phyloP scores from a whole-genome alignment of 2,797 vertebrate genomes.

The Mus caroli region DNA sequence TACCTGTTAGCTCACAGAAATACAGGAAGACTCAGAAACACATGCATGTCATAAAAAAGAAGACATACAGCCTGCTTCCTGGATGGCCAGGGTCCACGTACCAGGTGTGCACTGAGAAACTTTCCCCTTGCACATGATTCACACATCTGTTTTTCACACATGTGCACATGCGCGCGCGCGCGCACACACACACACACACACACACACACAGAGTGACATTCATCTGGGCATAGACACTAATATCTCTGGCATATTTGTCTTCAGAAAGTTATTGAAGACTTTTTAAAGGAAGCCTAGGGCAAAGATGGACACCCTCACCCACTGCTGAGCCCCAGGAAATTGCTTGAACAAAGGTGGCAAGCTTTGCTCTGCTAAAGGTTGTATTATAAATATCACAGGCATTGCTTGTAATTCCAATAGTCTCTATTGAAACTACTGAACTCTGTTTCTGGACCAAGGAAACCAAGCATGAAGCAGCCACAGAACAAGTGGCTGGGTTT shows the following conservation, averaged over 20 bases:
- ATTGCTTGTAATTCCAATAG: no score
- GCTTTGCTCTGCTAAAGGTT: background rate
- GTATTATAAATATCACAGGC: background rate
- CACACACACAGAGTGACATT: background rate
- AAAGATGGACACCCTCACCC: background rate
- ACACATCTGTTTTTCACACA: background rate
- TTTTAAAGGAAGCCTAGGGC: background rate
- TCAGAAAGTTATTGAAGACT: background rate
- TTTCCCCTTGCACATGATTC: background rate
- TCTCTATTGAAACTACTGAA: background rate
- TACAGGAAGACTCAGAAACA: background rate
- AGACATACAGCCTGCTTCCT: background rate
- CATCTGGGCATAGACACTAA: fast-evolving
- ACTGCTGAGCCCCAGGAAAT: background rate
- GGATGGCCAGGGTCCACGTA: background rate
- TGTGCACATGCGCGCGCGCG: no score
- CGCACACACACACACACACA: fast-evolving
- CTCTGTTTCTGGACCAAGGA: background rate
- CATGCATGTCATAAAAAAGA: background rate
- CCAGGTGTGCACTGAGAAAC: background rate
- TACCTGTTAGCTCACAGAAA: background rate
- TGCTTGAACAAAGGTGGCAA: background rate
- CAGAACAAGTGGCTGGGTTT: background rate
- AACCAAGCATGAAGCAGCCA: background rate
- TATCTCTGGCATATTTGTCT: background rate